phyloP scores from a whole-genome alignment of 2,888 invertebrate genomes.

The Eulithis testata region DNA sequence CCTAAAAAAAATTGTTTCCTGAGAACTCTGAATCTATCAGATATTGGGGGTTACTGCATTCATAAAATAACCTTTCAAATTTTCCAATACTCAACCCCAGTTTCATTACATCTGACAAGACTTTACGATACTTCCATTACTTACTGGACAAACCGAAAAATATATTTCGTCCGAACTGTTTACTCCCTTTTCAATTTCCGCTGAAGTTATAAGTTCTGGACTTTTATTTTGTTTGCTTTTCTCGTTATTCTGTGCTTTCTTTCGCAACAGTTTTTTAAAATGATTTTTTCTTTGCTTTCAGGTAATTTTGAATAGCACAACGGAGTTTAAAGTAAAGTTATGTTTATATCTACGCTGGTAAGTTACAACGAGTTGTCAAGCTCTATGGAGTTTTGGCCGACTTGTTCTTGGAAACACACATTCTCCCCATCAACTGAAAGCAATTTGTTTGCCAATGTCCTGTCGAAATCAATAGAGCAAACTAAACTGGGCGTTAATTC shows the following conservation, averaged over 20 bases:
- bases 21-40: conserved; percentile 11
- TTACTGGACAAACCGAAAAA: conserved; percentile 42
- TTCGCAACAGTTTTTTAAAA: conserved; percentile 24
- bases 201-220: conserved; percentile 42
- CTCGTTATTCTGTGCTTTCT: conserved; percentile 26
- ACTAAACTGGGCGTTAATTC: conserved; percentile 12
- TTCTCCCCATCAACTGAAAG: not conserved
- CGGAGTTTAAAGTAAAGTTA: conserved; percentile 6
- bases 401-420: not conserved
- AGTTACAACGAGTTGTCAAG: conserved; percentile 1
- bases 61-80: conserved; percentile 27
- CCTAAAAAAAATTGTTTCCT: not conserved
- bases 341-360: conserved; percentile 7
- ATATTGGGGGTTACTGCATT: conserved; percentile 19
- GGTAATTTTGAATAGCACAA: conserved; percentile 33
- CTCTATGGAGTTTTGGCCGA: not conserved
- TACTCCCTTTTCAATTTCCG: conserved; percentile 61
- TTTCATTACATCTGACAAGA: conserved; percentile 29
- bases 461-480: not conserved
- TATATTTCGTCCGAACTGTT: conserved; percentile 35
- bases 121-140: conserved; percentile 30
- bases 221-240: conserved; percentile 45
- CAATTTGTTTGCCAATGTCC: not conserved
- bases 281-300: conserved; percentile 37
- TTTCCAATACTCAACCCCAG: conserved; percentile 16